Base-by-base conservation (phyloP, 2,797 vertebrate species). In the Notoglanidium macrostoma region DNA sequence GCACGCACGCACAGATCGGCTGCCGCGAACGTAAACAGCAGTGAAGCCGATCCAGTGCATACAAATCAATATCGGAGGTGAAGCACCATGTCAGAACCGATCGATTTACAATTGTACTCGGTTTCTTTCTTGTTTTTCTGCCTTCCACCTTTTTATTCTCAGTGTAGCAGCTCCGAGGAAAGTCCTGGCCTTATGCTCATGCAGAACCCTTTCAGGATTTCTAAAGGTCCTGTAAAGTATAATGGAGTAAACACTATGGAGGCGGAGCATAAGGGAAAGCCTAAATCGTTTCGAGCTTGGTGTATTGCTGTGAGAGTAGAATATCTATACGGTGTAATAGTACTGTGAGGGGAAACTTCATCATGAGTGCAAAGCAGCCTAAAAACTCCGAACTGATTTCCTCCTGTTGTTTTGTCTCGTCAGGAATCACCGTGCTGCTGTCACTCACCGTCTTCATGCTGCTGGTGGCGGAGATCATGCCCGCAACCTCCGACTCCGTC, bases 361-460 rank as follows among this genome's bases (percentile, higher is more conserved):
- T 40, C 35, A 40, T 40, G 35, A 40, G 35, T 40, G 35, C 35
- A 40, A 40, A 40, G 35, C 29, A 19, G 67, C 15, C 29, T 9
- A 19, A 70, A 35, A 17, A n/a, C 8, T 21, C 55, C 14, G 5
- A 40, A 32, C 23, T 35, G 32, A 55, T 90, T 55, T 90, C 19
- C 59, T 70, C 46, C 79, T 87, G 55, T 87, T 84, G 59, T 83
- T 92, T 83, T 87, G 40, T 92, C 81, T 29, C 85, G 88, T 49
- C 92, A 98, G 97, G 97, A 85, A 98, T 98, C 90, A 98, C 97
- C 1, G 97, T 98, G 84, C 95, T 98, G 85, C 95, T 98, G 92
- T 98, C 97, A n/a, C 93, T 98, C 80, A 98, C 97, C 0, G 97
- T 98, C 73, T 98, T 98, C 93, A 98, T 98, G 97, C 92, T 98